These are phyloP conservation scores for Pygathrix nemaeus DNA, from an alignment of 2,113 vertebrate species.

Conservation along the genomic window DNA sequence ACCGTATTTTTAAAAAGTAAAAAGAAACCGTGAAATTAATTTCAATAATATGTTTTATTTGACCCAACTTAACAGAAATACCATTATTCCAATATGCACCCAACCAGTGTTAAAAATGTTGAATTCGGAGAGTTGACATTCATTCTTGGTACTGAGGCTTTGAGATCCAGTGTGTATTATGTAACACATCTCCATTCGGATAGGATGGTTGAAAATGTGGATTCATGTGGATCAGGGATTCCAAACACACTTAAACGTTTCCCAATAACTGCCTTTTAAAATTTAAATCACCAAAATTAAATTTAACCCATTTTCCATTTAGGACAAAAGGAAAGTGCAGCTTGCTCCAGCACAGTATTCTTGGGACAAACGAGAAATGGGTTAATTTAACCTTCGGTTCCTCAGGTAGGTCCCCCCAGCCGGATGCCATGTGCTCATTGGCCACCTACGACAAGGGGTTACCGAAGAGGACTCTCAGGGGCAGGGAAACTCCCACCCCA, in stretches of 20 bases:
- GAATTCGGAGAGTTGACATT: accelerated
- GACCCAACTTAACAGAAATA: neutral
- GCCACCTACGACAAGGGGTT: accelerated
- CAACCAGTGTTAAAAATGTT: neutral
- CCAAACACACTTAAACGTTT: neutral
- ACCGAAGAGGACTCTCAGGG: neutral
- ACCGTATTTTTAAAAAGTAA: neutral
- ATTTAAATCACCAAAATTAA: neutral
- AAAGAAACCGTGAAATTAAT: neutral
- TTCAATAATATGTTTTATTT: neutral
- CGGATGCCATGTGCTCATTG: accelerated
- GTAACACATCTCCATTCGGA: neutral
- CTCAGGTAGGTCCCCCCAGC: accelerated
- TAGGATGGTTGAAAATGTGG: neutral
- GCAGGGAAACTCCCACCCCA: accelerated
- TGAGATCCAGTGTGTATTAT: neutral
- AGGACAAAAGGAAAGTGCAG: too few relatives aligned
- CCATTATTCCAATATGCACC: neutral
- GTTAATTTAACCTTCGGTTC: neutral
- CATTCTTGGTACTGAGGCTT: neutral
- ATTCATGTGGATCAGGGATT: too few relatives aligned
- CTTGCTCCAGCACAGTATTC: too few relatives aligned
- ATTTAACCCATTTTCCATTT: neutral
- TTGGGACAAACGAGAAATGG: neutral
- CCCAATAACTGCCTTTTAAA: neutral